A percentile compares a stretch with the other conserved stretches of the same genome.
phyloP scores from a whole-genome alignment of 2,888 invertebrate genomes.

The Dryomyza anilis region DNA sequence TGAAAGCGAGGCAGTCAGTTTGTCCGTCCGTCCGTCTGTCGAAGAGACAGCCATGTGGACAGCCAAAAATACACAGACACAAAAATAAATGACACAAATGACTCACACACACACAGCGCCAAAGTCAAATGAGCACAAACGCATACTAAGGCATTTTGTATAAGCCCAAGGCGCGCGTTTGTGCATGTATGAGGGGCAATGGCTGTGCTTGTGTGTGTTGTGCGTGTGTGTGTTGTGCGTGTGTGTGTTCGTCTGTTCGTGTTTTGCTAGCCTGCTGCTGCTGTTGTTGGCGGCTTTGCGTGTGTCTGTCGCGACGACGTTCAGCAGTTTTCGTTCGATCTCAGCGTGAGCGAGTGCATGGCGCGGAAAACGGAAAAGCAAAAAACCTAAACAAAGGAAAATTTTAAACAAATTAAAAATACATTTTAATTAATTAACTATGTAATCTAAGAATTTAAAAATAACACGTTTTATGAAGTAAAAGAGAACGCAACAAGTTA shows the following conservation, averaged over 20 bases:
- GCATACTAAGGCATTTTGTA: not conserved
- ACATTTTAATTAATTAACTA: too few species aligned
- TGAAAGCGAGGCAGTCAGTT: not conserved
- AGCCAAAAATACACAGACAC: not conserved
- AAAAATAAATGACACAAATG: not conserved
- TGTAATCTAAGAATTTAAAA: too few species aligned
- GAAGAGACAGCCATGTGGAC: not conserved
- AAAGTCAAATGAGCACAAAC: not conserved
- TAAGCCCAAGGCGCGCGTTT: too few species aligned
- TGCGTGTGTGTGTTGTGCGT: not conserved
- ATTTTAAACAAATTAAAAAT: too few species aligned
- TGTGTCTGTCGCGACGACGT: not conserved
- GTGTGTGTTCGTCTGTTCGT: conserved; percentile 7
- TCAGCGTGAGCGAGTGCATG: conserved; percentile 3
- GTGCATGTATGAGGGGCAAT: not conserved
- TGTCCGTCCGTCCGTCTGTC: too few species aligned
- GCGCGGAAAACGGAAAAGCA: not conserved
- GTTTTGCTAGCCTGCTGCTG: not conserved
- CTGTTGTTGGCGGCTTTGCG: not conserved
- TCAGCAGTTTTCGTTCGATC: conserved; percentile 20
- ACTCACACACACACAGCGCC: conserved; percentile 4
- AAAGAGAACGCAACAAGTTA: too few species aligned
- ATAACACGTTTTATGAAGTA: not conserved
- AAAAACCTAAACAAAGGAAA: not conserved
- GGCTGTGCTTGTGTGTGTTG: too few species aligned